A percentile compares a stretch with the other conserved stretches of the same genome.
phyloP scores from a whole-genome alignment of 1,140 invertebrate genomes.

The Megathymus violae region DNA sequence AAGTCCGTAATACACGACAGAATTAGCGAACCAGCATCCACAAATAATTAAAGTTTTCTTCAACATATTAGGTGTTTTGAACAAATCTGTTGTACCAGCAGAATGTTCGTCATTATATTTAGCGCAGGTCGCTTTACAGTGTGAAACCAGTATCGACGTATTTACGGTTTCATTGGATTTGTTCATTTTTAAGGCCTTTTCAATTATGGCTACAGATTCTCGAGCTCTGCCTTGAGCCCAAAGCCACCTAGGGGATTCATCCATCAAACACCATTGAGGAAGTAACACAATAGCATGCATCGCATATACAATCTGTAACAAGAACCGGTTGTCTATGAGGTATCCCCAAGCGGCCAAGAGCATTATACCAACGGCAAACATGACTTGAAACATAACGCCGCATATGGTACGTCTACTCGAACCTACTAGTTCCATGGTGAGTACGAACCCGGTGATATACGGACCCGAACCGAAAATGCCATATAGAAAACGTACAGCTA shows the following conservation, averaged over 20 bases:
- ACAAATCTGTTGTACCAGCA: constrained; percentile 86
- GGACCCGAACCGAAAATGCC: constrained; percentile 91
- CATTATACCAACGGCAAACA: constrained; percentile 92
- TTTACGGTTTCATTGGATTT: constrained; percentile 85
- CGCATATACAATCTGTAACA: constrained; percentile 91
- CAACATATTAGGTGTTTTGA: constrained; percentile 90
- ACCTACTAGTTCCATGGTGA: constrained; percentile 94
- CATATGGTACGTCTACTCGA: constrained; percentile 91
- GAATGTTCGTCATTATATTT: constrained; percentile 73
- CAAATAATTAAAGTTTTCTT: constrained; percentile 91
- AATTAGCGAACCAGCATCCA: constrained; percentile 94
- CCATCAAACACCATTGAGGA: constrained; percentile 92
- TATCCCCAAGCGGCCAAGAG: constrained; percentile 91
- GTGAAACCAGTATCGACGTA: constrained; percentile 85
- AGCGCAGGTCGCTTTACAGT: constrained; percentile 81
- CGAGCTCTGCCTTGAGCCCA: constrained; percentile 89
- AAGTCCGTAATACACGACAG: constrained; percentile 93
- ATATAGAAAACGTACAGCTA: constrained; percentile 88
- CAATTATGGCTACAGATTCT: constrained; percentile 88
- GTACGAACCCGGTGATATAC: constrained; percentile 92
- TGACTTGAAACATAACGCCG: constrained; percentile 91
- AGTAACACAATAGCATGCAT: constrained; percentile 88
- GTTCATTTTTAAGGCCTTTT: constrained; percentile 89
- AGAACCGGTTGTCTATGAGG: constrained; percentile 89
- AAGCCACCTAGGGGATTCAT: constrained; percentile 93